Evolutionary conservation across 2,113 vertebrate genomes (phyloP).

Genomic region (Todiramphus saurophagus): DNA sequence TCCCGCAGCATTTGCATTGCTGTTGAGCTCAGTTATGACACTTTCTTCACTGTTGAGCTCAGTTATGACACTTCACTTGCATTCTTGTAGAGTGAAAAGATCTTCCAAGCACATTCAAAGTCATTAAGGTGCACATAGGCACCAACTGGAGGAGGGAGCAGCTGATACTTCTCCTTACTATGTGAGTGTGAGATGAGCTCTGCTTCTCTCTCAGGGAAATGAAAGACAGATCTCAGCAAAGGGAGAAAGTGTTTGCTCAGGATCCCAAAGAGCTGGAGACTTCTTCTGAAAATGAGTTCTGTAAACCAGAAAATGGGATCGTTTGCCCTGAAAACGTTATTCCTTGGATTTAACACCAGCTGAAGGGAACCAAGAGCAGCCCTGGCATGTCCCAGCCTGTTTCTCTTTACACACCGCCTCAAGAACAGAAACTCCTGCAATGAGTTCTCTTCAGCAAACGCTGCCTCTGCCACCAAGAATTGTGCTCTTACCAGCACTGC

Average conservation of each 20-base stretch:
- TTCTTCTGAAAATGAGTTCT: neutral
- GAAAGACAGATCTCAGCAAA: neutral
- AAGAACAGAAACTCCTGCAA: neutral
- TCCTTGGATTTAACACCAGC: neutral
- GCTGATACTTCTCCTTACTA: neutral
- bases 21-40: neutral
- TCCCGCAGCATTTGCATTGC: neutral
- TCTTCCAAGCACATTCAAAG: neutral
- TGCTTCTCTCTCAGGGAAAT: neutral
- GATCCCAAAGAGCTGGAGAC: neutral
- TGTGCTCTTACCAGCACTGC: neutral
- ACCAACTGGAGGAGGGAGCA: neutral
- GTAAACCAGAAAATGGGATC: neutral
- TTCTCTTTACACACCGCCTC: neutral
- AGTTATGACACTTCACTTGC: neutral
- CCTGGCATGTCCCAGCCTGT: neutral
- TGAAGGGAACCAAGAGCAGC: neutral
- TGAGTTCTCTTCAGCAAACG: fast-evolving
- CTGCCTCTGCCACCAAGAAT: neutral
- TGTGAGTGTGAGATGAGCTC: neutral
- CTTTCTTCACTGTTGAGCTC: neutral
- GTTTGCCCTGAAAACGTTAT: neutral
- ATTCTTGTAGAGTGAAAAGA: fast-evolving
- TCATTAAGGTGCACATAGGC: neutral
- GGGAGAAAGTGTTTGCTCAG: neutral